Evolutionary conservation across 23 tunicate species (phyloP).

Genomic region (Trididemnum clinides): DNA sequence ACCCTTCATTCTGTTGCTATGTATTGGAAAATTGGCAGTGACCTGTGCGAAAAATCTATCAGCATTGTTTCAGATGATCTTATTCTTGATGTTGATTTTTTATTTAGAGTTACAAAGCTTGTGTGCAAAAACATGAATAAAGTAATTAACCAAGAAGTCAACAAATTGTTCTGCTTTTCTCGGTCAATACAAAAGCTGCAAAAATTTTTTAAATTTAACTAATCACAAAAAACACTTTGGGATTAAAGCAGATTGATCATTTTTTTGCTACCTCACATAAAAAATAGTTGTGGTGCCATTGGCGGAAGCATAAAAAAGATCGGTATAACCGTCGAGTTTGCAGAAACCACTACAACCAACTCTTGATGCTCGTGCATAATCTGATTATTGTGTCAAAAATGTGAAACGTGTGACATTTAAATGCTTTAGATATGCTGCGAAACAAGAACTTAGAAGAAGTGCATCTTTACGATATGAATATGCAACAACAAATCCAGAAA

Average conservation of each 20-base stretch:
- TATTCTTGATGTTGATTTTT: conserved; percentile 40
- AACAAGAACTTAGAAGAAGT: conserved; percentile 4
- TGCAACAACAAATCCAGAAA: not conserved
- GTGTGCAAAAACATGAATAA: not conserved
- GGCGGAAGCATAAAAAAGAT: conserved; percentile 3
- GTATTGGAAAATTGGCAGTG: conserved; percentile 3
- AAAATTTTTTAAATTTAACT: conserved; percentile 30
- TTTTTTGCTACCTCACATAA: conserved; percentile 42
- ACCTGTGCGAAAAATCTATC: not conserved
- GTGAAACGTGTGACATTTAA: not conserved
- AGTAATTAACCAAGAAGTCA: not conserved
- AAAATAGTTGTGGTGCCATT: conserved; percentile 9
- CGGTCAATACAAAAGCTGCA: conserved; percentile 50
- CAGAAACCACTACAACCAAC: not conserved
- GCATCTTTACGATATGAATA: not conserved
- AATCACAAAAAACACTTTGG: conserved; percentile 28
- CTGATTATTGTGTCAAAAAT: not conserved
- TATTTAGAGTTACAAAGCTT: not conserved
- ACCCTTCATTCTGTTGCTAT: conserved; percentile 41
- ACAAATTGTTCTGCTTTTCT: conserved; percentile 17
- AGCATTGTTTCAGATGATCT: conserved; percentile 31
- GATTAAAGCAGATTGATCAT: conserved; percentile 33
- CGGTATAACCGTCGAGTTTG: conserved; percentile 12
- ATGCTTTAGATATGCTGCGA: not conserved
- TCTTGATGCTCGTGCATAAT: not conserved